phyloP scores from a whole-genome alignment of 2,797 vertebrate species.

The Danio kyathit region DNA sequence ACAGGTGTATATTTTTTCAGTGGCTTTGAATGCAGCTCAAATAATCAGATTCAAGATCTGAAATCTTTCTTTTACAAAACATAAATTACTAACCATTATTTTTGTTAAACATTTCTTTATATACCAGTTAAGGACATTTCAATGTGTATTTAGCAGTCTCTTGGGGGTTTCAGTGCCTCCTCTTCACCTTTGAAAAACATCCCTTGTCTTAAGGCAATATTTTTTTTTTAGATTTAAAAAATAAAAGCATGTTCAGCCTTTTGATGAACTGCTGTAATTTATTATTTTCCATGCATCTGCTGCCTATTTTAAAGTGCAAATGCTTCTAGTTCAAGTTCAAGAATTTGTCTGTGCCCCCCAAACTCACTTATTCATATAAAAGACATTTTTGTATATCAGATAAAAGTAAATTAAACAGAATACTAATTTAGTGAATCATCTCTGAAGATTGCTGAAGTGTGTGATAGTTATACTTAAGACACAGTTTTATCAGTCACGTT shows the following conservation, averaged over 20 bases:
- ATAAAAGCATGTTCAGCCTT: background rate
- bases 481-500: background rate
- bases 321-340: constrained; percentile 7
- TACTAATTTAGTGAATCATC: background rate
- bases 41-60: background rate
- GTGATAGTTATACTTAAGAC: background rate
- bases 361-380: background rate
- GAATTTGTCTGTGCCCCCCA: background rate
- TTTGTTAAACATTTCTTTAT: background rate
- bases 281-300: background rate
- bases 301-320: background rate
- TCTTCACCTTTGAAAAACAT: background rate
- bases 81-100: too few relatives aligned
- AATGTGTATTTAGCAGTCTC: background rate
- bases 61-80: too few relatives aligned
- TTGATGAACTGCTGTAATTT: background rate
- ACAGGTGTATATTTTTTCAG: too few relatives aligned
- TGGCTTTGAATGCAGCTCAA: background rate
- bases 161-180: background rate
- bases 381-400: background rate
- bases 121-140: background rate
- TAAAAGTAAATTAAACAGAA: constrained; percentile 12
- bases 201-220: too few relatives aligned
- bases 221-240: background rate
- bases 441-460: background rate